phyloP scores from a whole-genome alignment of 2,888 invertebrate species.

The Hirtodrosophila alboralis region DNA sequence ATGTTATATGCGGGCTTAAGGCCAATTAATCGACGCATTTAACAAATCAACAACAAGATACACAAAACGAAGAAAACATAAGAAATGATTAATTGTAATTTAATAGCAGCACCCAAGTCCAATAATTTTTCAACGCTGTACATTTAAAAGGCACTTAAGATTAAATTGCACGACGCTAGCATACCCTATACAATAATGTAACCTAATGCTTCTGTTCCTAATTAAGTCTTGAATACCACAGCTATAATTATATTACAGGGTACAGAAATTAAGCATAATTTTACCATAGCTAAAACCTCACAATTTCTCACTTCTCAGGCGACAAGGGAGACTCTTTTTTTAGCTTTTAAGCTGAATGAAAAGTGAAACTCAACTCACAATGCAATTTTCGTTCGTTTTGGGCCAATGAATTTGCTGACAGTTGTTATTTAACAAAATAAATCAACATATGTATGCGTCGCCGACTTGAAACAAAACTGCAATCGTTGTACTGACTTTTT shows the following conservation, averaged over 20 bases:
- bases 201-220: too few species aligned
- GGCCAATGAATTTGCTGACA: slow-evolving; percentile 76
- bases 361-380: slow-evolving; percentile 69
- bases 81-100: slow-evolving; percentile 70
- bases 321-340: slow-evolving; percentile 3
- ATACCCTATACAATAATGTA: slow-evolving; percentile 2
- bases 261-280: slow-evolving; percentile 28
- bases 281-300: slow-evolving; percentile 6
- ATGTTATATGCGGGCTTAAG: slow-evolving; percentile 65
- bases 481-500: slow-evolving; percentile 62
- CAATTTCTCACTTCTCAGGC: slow-evolving; percentile 29
- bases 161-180: background rate
- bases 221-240: background rate
- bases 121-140: slow-evolving; percentile 50
- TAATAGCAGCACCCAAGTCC: slow-evolving; percentile 55
- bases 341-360: slow-evolving; percentile 58
- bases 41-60: slow-evolving; percentile 65
- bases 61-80: slow-evolving; percentile 26
- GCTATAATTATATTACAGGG: background rate
- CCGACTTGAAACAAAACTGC: slow-evolving; percentile 60
- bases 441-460: slow-evolving; percentile 61
- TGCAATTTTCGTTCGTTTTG: slow-evolving; percentile 61
- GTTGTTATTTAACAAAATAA: slow-evolving; percentile 65
- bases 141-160: slow-evolving; percentile 12
- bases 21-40: slow-evolving; percentile 74